Evolutionary conservation across 1,140 invertebrate species (phyloP), one percentile per base, ranked within the genome.

Genomic region (Drosophila arizonae): DNA sequence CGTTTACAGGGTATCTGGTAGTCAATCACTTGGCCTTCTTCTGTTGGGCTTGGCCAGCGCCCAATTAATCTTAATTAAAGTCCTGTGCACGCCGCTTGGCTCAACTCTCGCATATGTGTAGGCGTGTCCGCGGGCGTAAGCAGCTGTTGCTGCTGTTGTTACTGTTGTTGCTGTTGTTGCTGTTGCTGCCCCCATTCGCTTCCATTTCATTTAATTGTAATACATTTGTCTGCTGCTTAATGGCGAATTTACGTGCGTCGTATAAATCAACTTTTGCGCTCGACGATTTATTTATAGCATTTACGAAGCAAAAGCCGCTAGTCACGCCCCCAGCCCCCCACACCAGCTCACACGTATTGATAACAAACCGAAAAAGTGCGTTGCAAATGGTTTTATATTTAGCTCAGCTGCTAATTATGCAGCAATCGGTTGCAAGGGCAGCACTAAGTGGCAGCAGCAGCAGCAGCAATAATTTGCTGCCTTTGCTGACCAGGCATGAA

Each of bases 61-160:
- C 66, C 86, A 87, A 87, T 87, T 87, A 87, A 87, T 87, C 82
- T 87, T 87, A 87, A 87, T 87, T 87, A 87, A 87, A 87, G 79
- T 75, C 77, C 17, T 67, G 76, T 67, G 67, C 80, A 52, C 46
- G 58, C 62, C 61, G 63, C 68, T 64, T 39, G 69, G 75, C 81
- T 79, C 72, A 84, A 67, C 56, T 60, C 11, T 26, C 63, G 24
- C 46, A 48, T 50, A 36, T 43, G 46, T 64, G 28, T 50, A 15
- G 45, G 21, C 36, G 46, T 50, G 41, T 50, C 43, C 21, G 63
- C 69, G 65, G 67, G 55, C 43, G 66, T 63, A 28, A 54, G 57
- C 81, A 86, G 81, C 81, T 86, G 81, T 86, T 86, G 81, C 81
- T 24, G 21, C 21, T 24, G 21, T 24, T 6, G 28, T 30, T 30